Percentiles rank a stretch among this genome's conserved stretches.
Evolutionary conservation across 2,888 invertebrate species (phyloP).

Genomic region (Limnephilus lunatus): DNA sequence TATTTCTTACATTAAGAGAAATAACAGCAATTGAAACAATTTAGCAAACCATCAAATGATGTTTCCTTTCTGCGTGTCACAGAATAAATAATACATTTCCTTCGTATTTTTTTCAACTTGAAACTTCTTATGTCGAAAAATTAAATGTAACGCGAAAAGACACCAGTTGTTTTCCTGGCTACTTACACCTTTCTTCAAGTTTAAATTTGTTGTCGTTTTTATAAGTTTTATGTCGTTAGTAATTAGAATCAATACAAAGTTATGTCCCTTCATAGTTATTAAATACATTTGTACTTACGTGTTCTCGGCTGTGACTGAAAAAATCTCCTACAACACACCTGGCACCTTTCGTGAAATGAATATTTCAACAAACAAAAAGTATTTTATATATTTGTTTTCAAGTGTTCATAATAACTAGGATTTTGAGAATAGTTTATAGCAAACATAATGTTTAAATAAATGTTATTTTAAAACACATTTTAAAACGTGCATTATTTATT

Average conservation of each 20-base stretch:
- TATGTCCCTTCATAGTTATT: not conserved
- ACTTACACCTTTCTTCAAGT: not conserved
- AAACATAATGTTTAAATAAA: not conserved
- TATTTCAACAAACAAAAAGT: not conserved
- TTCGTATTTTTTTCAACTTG: not conserved
- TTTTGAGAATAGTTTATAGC: not conserved
- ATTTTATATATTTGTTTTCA: not conserved
- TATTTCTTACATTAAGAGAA: not conserved
- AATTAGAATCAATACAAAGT: not conserved
- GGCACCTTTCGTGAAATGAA: not conserved
- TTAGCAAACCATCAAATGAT: not conserved
- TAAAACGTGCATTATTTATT: not conserved
- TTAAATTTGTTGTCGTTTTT: not conserved
- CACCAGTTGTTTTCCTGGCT: not conserved
- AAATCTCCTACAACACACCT: not conserved
- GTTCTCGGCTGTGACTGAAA: conserved; percentile 21
- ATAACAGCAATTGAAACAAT: not conserved
- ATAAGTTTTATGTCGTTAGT: not conserved
- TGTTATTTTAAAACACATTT: not conserved
- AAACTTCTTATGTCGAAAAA: not conserved
- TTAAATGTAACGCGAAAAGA: not conserved
- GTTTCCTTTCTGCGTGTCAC: not conserved
- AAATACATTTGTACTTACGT: conserved; percentile 9
- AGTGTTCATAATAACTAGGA: not conserved
- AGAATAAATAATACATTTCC: too few relatives aligned